phyloP scores from a whole-genome alignment of 2,888 invertebrate genomes.

The Apomyelois bistriatella region DNA sequence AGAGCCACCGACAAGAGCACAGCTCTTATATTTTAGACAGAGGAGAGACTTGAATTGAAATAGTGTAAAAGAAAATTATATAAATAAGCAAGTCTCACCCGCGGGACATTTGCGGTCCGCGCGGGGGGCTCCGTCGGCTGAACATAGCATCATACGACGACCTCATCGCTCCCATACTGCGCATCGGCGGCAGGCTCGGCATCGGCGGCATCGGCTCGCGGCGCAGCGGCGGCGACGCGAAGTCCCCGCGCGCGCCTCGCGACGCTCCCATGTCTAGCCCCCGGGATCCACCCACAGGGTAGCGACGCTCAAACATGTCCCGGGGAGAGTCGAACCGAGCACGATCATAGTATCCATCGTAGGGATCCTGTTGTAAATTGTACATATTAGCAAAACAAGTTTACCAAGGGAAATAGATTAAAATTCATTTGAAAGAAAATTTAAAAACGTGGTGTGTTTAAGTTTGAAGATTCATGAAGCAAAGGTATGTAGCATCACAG shows the following conservation, averaged over 20 bases:
- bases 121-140: conserved; percentile 89
- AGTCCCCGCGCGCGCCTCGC: conserved; percentile 81
- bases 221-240: conserved; percentile 86
- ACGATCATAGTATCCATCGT: conserved; percentile 90
- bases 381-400: background rate
- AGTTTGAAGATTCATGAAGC: background rate
- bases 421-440: background rate
- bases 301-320: conserved; percentile 90
- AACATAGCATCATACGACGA: conserved; percentile 89
- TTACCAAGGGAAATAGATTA: background rate
- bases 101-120: conserved; percentile 75
- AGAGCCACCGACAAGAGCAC: too few relatives aligned
- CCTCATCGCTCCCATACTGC: conserved; percentile 84
- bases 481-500: conserved; percentile 51
- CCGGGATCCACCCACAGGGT: conserved; percentile 80
- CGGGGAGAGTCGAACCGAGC: conserved; percentile 87
- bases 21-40: too few relatives aligned
- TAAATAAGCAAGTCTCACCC: conserved; percentile 54
- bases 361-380: conserved; percentile 78
- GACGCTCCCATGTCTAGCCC: conserved; percentile 77
- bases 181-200: conserved; percentile 84
- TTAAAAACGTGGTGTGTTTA: background rate
- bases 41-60: too few relatives aligned
- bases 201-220: conserved; percentile 90
- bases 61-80: conserved; percentile 3